Evolutionary conservation across 2,113 vertebrate genomes (phyloP).

Genomic region (Semnornis frantzii): DNA sequence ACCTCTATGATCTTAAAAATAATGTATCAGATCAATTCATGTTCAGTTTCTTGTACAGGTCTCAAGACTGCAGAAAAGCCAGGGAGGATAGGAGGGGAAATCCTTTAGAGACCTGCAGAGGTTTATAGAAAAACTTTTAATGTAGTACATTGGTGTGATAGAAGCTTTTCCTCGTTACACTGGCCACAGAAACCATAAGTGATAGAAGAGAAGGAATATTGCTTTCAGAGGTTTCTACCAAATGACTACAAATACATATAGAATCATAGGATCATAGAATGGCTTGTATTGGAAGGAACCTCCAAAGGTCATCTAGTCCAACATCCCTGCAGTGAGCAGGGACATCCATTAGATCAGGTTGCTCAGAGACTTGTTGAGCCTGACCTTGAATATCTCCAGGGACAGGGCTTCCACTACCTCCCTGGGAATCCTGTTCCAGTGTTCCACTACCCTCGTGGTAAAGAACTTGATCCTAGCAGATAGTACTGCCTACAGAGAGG

Average conservation of each 20-base stretch:
- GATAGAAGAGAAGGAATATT: not conserved
- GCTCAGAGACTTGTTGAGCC: no score
- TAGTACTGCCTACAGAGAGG: not conserved
- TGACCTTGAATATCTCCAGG: no score
- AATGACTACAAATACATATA: not conserved
- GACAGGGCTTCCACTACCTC: no score
- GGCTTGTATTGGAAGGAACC: no score
- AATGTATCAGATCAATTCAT: not conserved
- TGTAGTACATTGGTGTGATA: not conserved
- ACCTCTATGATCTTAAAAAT: not conserved
- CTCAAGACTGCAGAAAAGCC: not conserved
- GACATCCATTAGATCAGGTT: no score
- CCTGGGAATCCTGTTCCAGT: no score
- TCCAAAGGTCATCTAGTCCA: no score
- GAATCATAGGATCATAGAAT: not conserved
- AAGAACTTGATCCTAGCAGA: not conserved
- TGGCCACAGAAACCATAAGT: not conserved
- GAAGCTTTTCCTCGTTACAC: not conserved
- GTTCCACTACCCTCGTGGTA: no score
- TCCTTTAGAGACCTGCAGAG: not conserved
- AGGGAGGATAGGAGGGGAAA: not conserved
- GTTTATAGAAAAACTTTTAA: not conserved
- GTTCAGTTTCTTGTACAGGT: not conserved
- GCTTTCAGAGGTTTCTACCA: not conserved
- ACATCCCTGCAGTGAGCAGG: no score